Conservation (phyloP, 2,113 vertebrate genomes). For the Thinocorus orbignyianus region DNA sequence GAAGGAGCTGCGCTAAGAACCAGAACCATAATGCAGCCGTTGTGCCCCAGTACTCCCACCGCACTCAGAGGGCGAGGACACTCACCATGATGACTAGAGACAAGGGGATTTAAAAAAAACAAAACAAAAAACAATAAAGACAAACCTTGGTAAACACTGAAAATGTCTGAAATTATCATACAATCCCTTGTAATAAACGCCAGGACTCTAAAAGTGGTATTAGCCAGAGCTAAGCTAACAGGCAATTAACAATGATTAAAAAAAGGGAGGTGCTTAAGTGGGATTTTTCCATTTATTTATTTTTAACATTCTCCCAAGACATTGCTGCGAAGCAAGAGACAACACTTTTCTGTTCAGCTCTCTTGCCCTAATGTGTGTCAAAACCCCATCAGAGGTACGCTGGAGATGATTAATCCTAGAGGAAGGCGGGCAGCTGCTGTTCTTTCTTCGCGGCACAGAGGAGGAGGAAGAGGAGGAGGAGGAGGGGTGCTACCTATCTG, state of each 20-base stretch:
- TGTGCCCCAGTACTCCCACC: background rate
- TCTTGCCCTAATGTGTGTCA: background rate
- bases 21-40: background rate
- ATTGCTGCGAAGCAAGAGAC: background rate
- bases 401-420: background rate
- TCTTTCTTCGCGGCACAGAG: rapidly evolving
- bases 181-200: background rate
- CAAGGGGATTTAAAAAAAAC: background rate
- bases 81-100: rapidly evolving
- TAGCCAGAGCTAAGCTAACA: background rate
- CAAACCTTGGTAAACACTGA: background rate
- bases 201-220: background rate
- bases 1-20: background rate
- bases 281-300: background rate
- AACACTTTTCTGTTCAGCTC: background rate
- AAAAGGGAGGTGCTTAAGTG: background rate
- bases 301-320: background rate
- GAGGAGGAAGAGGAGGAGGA: background rate
- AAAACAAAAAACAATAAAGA: background rate
- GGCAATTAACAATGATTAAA: background rate
- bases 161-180: rapidly evolving
- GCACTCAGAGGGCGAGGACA: rapidly evolving
- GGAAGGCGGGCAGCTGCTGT: background rate
- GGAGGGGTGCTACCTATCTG: background rate
- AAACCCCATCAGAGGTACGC: background rate